These are phyloP conservation scores for Scophthalmus maximus DNA, from an alignment of 2,113 vertebrate genomes.

Conservation along the genomic window DNA sequence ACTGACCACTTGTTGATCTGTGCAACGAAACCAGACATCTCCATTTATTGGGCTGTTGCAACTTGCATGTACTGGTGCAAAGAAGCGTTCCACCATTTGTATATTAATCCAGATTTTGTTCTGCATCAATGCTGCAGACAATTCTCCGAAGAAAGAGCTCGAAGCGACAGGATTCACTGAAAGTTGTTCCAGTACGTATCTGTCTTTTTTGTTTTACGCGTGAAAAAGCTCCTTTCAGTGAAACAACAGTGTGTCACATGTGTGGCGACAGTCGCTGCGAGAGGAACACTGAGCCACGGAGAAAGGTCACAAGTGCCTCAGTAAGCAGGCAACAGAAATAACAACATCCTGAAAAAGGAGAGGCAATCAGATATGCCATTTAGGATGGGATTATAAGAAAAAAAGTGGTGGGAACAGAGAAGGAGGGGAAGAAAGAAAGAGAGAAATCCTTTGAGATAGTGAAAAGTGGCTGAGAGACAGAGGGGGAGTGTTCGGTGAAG, in stretches of 20 bases:
- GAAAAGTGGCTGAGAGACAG: not conserved
- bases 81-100: not conserved
- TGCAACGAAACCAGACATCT: no score
- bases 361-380: not conserved
- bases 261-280: no score
- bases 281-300: not conserved
- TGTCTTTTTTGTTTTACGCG: no score
- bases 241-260: no score
- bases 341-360: not conserved
- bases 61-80: no score
- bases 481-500: not conserved
- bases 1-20: no score
- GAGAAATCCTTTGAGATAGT: no score
- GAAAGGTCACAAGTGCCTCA: not conserved
- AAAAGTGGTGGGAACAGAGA: not conserved
- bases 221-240: no score
- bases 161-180: not conserved
- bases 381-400: not conserved
- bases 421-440: not conserved
- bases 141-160: not conserved
- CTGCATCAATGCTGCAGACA: no score
- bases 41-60: no score
- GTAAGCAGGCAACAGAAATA: not conserved
- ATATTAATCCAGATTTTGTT: no score
- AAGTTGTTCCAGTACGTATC: not conserved